phyloP scores from a whole-genome alignment of 2,113 vertebrate genomes.

The Calidris pugnax region DNA sequence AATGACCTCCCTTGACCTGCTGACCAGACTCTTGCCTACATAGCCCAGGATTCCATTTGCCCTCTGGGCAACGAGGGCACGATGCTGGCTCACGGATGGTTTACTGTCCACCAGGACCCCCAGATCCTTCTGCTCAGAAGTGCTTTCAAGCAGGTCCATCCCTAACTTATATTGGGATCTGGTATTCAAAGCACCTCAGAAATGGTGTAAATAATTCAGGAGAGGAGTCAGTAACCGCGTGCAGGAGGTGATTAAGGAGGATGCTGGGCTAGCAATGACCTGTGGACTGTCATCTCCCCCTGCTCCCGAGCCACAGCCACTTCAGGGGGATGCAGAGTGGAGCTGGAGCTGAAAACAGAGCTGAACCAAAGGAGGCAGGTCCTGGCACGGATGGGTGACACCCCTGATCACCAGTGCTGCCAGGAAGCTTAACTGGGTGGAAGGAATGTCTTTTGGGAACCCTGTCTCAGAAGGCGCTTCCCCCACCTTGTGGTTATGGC shows the following conservation, averaged over 20 bases:
- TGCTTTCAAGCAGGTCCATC: no score
- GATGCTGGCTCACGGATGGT: no score
- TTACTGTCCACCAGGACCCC: no score
- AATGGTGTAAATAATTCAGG: background rate
- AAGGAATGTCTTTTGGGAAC: background rate
- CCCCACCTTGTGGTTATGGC: background rate
- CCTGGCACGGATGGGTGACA: background rate
- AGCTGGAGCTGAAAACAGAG: background rate
- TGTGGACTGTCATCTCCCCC: background rate
- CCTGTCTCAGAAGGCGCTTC: background rate
- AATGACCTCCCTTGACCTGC: no score
- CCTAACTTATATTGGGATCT: no score
- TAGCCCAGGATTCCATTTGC: no score
- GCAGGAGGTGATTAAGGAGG: background rate
- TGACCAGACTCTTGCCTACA: no score
- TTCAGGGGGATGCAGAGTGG: fast-evolving
- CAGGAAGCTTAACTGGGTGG: fast-evolving
- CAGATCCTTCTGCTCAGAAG: no score
- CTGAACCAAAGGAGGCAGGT: background rate
- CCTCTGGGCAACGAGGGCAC: no score
- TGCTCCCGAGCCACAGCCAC: background rate
- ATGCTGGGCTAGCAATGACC: background rate
- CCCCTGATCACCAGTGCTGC: fast-evolving
- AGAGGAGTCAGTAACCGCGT: background rate
- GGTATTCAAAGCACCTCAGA: background rate